Conservation (phyloP, 2,888 invertebrate species). For the Allacma fusca region DNA sequence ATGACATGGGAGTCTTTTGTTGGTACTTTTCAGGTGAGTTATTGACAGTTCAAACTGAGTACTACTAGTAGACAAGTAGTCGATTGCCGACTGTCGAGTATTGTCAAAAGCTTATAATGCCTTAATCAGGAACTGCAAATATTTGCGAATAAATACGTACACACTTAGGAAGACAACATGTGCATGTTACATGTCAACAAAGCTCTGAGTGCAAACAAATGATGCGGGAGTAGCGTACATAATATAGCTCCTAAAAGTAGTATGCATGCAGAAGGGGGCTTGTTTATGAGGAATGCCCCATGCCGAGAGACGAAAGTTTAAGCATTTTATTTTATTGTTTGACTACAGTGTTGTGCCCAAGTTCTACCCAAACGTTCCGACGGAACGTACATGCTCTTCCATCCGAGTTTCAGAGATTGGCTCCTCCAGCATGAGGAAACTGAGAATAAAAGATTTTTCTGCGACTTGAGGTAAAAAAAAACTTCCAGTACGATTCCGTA, state of each 20-base stretch:
- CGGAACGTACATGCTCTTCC: conserved; percentile 96
- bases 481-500: neutral
- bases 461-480: conserved; percentile 75
- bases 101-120: neutral
- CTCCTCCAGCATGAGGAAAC: conserved; percentile 84
- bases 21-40: conserved; percentile 77
- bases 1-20: conserved; percentile 91
- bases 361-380: conserved; percentile 90
- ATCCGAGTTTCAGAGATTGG: conserved; percentile 98
- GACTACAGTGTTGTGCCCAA: conserved; percentile 74
- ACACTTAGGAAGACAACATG: neutral
- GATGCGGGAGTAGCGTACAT: neutral
- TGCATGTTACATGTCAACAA: neutral
- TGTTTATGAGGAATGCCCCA: too few relatives aligned
- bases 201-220: neutral
- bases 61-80: neutral
- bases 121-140: neutral
- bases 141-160: neutral
- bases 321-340: conserved; percentile 37
- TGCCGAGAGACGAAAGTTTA: conserved; percentile 14
- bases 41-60: neutral
- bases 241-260: too few relatives aligned
- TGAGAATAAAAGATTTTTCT: conserved; percentile 90
- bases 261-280: too few relatives aligned
- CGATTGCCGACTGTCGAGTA: neutral